Evolutionary conservation across 2,797 vertebrate species (phyloP).

Genomic region (Lagodon rhomboides): DNA sequence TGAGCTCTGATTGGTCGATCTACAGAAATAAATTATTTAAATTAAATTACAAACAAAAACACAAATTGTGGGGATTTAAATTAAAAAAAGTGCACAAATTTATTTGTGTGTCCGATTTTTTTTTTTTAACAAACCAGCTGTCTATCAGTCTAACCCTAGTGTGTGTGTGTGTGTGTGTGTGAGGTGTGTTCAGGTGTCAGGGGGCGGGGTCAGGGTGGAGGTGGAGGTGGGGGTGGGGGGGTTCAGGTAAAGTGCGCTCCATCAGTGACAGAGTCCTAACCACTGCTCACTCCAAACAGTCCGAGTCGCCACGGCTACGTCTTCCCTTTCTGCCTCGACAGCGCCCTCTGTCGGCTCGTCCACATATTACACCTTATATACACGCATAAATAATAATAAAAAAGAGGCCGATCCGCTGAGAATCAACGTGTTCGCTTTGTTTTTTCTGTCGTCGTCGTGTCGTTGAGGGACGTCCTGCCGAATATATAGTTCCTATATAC

Average conservation of each 20-base stretch:
- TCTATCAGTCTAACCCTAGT: conserved; percentile 19
- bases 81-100: conserved; percentile 32
- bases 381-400: conserved; percentile 77
- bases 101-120: neutral
- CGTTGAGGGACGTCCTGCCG: conserved; percentile 79
- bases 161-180: conserved; percentile 15
- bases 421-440: conserved; percentile 70
- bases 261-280: conserved; percentile 72
- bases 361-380: conserved; percentile 78
- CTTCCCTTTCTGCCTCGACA: conserved; percentile 74
- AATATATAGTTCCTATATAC: conserved; percentile 78
- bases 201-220: conserved; percentile 45
- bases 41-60: conserved; percentile 16
- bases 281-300: conserved; percentile 80
- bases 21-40: conserved; percentile 12
- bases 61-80: conserved; percentile 12
- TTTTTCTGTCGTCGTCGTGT: conserved; percentile 31
- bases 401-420: conserved; percentile 79
- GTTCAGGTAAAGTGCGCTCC: conserved; percentile 85
- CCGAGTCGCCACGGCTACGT: conserved; percentile 70
- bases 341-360: conserved; percentile 72
- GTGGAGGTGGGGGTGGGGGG: conserved; percentile 57
- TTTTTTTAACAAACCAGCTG: neutral
- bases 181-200: conserved; percentile 18
- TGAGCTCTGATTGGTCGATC: conserved; percentile 13